Percentiles rank a stretch among this genome's conserved stretches.
Evolutionary conservation across 2,113 vertebrate species (phyloP).

Genomic region (Oncorhynchus gorbuscha): DNA sequence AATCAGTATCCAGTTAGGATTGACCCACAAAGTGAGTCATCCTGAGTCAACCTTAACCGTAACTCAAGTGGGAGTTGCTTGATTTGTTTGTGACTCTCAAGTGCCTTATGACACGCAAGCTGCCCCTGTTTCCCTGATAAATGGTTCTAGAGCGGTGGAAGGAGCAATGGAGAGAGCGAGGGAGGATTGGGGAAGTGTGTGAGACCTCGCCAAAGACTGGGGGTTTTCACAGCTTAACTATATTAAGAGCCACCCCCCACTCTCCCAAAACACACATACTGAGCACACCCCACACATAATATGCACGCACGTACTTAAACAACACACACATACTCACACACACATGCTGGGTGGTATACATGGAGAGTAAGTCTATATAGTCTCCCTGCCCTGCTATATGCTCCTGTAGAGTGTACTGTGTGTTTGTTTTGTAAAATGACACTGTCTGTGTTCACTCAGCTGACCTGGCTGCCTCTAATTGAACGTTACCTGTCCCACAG

Average conservation of each 20-base stretch:
- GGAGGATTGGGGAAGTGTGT: conserved; percentile 62
- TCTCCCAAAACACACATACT: conserved; percentile 27
- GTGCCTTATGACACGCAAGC: conserved; percentile 69
- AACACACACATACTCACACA: conserved; percentile 11
- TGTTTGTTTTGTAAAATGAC: conserved; percentile 54
- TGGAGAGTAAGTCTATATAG: conserved; percentile 36
- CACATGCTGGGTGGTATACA: conserved; percentile 48
- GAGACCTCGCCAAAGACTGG: conserved; percentile 64
- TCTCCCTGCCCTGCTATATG: conserved; percentile 8
- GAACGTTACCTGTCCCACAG: conserved; percentile 66
- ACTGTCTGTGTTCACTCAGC: conserved; percentile 36
- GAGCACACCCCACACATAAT: conserved; percentile 14
- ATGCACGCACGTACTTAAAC: conserved; percentile 1
- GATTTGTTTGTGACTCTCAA: conserved; percentile 76
- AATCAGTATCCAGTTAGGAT: conserved; percentile 41
- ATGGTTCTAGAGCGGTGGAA: conserved; percentile 57
- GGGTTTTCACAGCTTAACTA: conserved; percentile 70
- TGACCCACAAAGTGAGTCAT: conserved; percentile 37
- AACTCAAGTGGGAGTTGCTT: conserved; percentile 63
- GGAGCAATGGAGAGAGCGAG: not conserved
- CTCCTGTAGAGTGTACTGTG: conserved; percentile 22
- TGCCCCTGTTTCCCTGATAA: conserved; percentile 71
- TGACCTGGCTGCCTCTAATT: conserved; percentile 43
- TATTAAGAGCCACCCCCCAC: conserved; percentile 66
- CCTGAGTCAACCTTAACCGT: conserved; percentile 56